phyloP scores from a whole-genome alignment of 2,888 invertebrate genomes.

The Rhagonycha lutea region DNA sequence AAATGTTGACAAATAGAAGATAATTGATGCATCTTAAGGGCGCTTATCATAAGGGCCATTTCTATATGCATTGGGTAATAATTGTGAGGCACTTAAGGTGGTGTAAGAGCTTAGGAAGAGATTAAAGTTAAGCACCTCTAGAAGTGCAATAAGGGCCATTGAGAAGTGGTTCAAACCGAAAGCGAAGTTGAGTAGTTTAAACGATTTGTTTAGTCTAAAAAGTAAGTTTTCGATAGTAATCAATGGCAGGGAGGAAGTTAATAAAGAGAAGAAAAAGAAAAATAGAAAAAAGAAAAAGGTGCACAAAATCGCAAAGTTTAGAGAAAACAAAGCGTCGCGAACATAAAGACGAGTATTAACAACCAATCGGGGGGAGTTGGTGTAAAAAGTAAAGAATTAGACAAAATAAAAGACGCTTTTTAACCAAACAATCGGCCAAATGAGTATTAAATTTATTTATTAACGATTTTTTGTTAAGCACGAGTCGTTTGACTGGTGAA shows the following conservation, averaged over 20 bases:
- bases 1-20: constrained; percentile 47
- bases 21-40: constrained; percentile 21
- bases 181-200: constrained; percentile 34
- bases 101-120: constrained; percentile 48
- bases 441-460: constrained; percentile 31
- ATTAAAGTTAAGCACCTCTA: constrained; percentile 51
- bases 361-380: constrained; percentile 49
- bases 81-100: constrained; percentile 53
- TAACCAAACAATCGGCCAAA: constrained; percentile 41
- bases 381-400: constrained; percentile 47
- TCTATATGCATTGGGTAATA: constrained; percentile 41
- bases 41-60: constrained; percentile 32
- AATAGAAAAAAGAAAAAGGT: background rate
- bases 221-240: constrained; percentile 1
- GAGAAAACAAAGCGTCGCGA: constrained; percentile 3
- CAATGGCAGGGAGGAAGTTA: background rate
- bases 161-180: constrained; percentile 33
- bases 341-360: constrained; percentile 44
- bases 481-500: constrained; percentile 36
- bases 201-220: constrained; percentile 37
- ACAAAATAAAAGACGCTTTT: constrained; percentile 45
- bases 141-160: constrained; percentile 34
- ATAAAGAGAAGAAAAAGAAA: background rate
- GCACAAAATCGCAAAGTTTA: background rate
- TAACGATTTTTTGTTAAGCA: constrained; percentile 32